Evolutionary conservation across 2,888 invertebrate species (phyloP), one percentile per base, ranked within the genome.

Genomic region (Cantharis rufa): DNA sequence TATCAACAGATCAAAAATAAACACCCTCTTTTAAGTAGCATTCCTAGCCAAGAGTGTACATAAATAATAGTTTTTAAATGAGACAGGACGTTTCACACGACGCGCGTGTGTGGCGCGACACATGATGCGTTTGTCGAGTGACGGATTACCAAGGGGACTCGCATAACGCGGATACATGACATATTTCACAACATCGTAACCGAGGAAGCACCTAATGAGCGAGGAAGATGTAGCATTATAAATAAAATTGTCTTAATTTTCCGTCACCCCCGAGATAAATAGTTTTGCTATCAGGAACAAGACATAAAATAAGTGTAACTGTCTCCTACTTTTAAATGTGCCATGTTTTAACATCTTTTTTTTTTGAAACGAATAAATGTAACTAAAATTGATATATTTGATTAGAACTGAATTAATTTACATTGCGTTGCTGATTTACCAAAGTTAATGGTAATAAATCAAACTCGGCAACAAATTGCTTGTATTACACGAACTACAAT

Each of bases 31-130:
- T 79, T 79, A 81, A 80, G 81, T 81, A 80, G 79, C 82, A 82
- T 83, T 82, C 82, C 82, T 72, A 72, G 80, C 71, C 77, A 78
- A 75, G 79, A 77, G 85, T 83, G 85, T 87, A 87, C 88, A 88
- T 88, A 88, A 88, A 88, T 89, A 89, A 89, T 89, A 89, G 89
- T 89, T 89, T 89, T 89, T 89, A 89, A 89, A 89, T 89, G 89
- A 89, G 89, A 89, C 89, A 88, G 88, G 89, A 88, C 88, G 88
- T 88, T 88, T 88, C 87, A 88, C 87, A 87, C 85, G 86, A 83
- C 81, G 86, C 86, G 86, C 85, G 87, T 87, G 88, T 87, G 88
- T 88, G 87, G 87, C 86, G 82, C 84, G 87, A 87, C 86, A 87
- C 85, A 86, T 85, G 87, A 87, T 85, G 85, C 83, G 85, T 84